Base-by-base conservation (phyloP, 2,888 invertebrate genomes). In the Trimorus sp. region DNA sequence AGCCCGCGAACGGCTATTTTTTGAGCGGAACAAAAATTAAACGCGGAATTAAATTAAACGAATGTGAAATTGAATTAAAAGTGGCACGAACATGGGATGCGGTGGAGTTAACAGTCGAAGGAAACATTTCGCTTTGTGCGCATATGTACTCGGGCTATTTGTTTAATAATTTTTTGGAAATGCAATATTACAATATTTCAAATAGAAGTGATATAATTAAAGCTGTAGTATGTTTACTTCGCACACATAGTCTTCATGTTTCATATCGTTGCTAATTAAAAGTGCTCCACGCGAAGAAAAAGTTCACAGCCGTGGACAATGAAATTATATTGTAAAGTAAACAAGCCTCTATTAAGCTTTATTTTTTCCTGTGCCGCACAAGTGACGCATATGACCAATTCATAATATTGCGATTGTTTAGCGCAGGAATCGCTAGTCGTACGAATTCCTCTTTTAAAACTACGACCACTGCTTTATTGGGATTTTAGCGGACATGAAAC, bases 251-350 rank as follows among this genome's bases (percentile, higher is more conserved):
- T 58, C 66, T 65, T 63, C 71, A 59, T 68, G 71, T 80, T 83
- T 80, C 74, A 74, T 83, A 80, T 77, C 73, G 83, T 53, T 78
- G 60, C 75, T 83, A 79, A 83, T 83, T 83, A 83, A 83, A 83
- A 83, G 77, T 80, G 75, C 80, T 78, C 75, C 56, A 42, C 78
- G 66, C 37, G 54, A 65, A 79, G 74, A 76, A 75, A 83, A 80
- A 83, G 78, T 71, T 83, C 74, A 76, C 78, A 74, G 78, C 74
- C 83, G 65, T 70, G 69, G 66, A 71, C 80, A 80, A 80, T 78
- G 83, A 83, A 83, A 83, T 83, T 80, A 83, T 83, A 81, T 83
- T 79, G 84, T 76, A 81, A 78, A 84, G 75, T 80, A 66, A 79
- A 63, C 76, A 80, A 77, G 74, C 74, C 71, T 80, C 66, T 84